A percentile compares a stretch with the other conserved stretches of the same genome.
These are phyloP conservation scores for Raillietiella orientalis DNA, from an alignment of 2,888 invertebrate genomes.

Conservation along the genomic window DNA sequence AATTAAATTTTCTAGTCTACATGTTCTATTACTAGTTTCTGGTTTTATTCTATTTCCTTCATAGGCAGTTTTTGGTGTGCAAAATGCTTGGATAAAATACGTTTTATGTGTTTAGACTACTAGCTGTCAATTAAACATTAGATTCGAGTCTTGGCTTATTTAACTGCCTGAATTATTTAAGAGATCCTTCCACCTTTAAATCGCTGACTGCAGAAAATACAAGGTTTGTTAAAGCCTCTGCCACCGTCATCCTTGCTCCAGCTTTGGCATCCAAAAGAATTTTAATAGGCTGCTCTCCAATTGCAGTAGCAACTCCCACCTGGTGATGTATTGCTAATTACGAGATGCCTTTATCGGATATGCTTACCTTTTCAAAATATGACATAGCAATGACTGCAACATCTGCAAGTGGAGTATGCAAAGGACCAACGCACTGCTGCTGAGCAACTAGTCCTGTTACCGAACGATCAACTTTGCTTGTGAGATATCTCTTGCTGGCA, in stretches of 20 bases:
- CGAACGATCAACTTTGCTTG: conserved; percentile 80
- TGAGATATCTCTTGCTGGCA: conserved; percentile 74
- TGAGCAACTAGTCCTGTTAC: conserved; percentile 83
- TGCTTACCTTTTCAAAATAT: conserved; percentile 33
- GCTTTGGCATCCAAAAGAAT: conserved; percentile 46
- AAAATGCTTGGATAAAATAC: too few species aligned
- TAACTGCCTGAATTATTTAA: too few species aligned
- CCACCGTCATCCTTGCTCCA: conserved; percentile 77
- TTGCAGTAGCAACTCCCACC: conserved; percentile 68
- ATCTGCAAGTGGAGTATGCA: conserved; percentile 84
- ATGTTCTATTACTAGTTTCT: too few species aligned
- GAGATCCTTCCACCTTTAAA: too few species aligned
- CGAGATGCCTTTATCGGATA: too few species aligned
- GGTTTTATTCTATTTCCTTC: too few species aligned
- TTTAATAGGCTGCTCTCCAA: conserved; percentile 90
- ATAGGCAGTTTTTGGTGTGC: too few species aligned
- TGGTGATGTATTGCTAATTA: too few species aligned
- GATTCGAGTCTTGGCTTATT: too few species aligned
- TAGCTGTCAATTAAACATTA: too few species aligned
- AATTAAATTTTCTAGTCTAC: too few species aligned
- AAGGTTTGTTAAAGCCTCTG: conserved; percentile 73
- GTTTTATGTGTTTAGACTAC: too few species aligned
- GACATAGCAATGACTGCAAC: conserved; percentile 67
- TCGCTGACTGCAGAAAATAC: conserved; percentile 29
- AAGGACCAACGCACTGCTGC: conserved; percentile 89